These are phyloP conservation scores for Drosophila neonasuta DNA, from an alignment of 2,888 invertebrate species.

Conservation along the genomic window DNA sequence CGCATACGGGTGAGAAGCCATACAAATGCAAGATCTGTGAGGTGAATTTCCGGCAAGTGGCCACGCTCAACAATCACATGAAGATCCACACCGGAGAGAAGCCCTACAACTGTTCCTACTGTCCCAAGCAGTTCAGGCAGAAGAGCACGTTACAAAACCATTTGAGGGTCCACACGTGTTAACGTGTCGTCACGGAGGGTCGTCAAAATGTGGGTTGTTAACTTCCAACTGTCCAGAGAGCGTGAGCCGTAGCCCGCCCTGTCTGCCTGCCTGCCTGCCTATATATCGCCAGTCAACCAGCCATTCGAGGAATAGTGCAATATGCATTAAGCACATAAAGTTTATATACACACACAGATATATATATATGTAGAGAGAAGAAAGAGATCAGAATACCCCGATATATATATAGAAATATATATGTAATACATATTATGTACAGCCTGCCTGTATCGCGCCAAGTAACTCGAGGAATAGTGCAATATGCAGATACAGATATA, in stretches of 20 bases:
- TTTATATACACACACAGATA: slow-evolving; percentile 13
- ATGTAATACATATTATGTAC: neutral
- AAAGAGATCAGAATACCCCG: neutral
- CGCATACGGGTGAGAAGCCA: slow-evolving; percentile 80
- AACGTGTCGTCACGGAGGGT: slow-evolving; percentile 24
- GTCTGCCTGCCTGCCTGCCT: slow-evolving; percentile 17
- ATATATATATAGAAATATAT: neutral
- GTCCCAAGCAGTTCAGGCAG: slow-evolving; percentile 80
- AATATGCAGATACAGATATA: slow-evolving; percentile 59
- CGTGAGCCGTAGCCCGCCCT: slow-evolving; percentile 7
- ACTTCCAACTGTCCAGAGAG: slow-evolving; percentile 3
- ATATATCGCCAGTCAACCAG: slow-evolving; percentile 12
- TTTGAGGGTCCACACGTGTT: slow-evolving; percentile 78
- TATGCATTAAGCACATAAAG: slow-evolving; percentile 22
- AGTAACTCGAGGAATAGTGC: slow-evolving; percentile 67
- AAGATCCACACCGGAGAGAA: slow-evolving; percentile 80
- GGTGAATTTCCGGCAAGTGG: slow-evolving; percentile 78
- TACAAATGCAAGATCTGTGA: slow-evolving; percentile 80
- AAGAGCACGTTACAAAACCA: slow-evolving; percentile 80
- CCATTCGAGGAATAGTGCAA: slow-evolving; percentile 28
- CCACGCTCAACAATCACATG: slow-evolving; percentile 80
- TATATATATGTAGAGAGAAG: too few relatives aligned
- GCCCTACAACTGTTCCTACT: slow-evolving; percentile 80
- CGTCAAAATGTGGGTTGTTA: neutral
- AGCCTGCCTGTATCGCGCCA: slow-evolving; percentile 3